These are phyloP conservation scores for Gibbula magus DNA, from an alignment of 2,888 invertebrate genomes.

Conservation along the genomic window DNA sequence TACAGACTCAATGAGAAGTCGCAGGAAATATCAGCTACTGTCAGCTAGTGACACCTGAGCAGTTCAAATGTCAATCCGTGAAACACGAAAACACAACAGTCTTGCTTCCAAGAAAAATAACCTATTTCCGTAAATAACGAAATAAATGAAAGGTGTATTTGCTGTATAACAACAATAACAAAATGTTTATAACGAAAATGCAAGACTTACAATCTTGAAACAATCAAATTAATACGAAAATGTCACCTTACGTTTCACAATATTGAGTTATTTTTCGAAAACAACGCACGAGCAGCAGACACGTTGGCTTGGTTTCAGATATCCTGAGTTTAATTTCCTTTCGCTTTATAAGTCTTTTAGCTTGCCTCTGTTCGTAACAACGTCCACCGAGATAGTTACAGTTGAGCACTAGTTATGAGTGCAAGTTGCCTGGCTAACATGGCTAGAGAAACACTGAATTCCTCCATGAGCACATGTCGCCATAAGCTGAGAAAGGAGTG, in stretches of 20 bases:
- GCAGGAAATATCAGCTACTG: neutral
- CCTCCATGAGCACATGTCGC: slow-evolving; percentile 69
- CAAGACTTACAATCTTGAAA: neutral
- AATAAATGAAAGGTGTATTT: too few species aligned
- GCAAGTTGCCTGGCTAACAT: slow-evolving; percentile 45
- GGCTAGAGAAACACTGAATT: slow-evolving; percentile 46
- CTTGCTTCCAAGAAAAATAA: neutral
- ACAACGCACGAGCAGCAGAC: neutral
- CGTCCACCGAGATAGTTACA: neutral
- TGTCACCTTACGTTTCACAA: neutral
- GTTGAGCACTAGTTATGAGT: neutral
- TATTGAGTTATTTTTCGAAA: neutral
- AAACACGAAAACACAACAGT: neutral
- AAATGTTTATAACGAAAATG: neutral
- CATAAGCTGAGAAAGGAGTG: slow-evolving; percentile 58
- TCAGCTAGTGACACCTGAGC: neutral
- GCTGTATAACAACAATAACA: neutral
- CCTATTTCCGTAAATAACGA: neutral
- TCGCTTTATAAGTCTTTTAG: neutral
- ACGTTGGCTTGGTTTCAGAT: neutral
- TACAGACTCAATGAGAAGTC: neutral
- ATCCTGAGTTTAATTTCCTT: neutral
- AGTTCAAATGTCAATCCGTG: neutral
- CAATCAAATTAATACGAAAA: neutral
- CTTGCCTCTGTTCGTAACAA: neutral